Evolutionary conservation across 2,888 invertebrate genomes (phyloP), one percentile per base, ranked within the genome.

Genomic region (Aethes cnicana): DNA sequence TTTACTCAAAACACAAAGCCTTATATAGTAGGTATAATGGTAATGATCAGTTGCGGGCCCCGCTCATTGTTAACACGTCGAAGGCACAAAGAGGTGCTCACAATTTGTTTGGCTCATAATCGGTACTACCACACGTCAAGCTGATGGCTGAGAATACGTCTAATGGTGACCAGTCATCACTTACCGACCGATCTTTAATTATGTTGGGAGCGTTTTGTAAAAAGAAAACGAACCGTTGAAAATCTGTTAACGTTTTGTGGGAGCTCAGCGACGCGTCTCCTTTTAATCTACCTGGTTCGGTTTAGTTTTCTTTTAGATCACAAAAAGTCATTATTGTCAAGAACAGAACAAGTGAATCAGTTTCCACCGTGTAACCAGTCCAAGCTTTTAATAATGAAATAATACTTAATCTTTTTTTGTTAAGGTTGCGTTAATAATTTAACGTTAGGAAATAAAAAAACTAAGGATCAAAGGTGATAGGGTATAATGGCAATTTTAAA

Each of bases 1-100:
- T 88, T 89, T 87, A 88, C 88, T 86, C 87, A 88, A 89, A 88
- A 89, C 81, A 89, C 88, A 89, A 88, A 86, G 86, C 87, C 87
- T 76, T 85, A 82, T 82, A 84, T 59, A 82, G 84, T 73, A 84
- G 82, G 83, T 73, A 84, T 86, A 88, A 86, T 88, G 80, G 80
- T 86, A 87, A 87, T 87, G 85, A 88, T 87, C 87, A 83, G 85
- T 86, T 87, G 81, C 78, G 74, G 67, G 77, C 80, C 78, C 69
- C 65, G 65, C 67, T 81, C 78, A 86, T 89, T 89, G 88, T 89
- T 85, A 84, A 80, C 86, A 83, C 77, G 83, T 88, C 85, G 67
- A 73, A 76, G 74, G 70, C 68, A 84, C 77, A 88, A 87, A 81
- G 84, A 84, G 81, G 72, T 81, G 79, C 69, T 81, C 80, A 84